A percentile compares a stretch with the other conserved stretches of the same genome.
Evolutionary conservation across 1,140 invertebrate genomes (phyloP).

Genomic region (Archivesica marissinica): DNA sequence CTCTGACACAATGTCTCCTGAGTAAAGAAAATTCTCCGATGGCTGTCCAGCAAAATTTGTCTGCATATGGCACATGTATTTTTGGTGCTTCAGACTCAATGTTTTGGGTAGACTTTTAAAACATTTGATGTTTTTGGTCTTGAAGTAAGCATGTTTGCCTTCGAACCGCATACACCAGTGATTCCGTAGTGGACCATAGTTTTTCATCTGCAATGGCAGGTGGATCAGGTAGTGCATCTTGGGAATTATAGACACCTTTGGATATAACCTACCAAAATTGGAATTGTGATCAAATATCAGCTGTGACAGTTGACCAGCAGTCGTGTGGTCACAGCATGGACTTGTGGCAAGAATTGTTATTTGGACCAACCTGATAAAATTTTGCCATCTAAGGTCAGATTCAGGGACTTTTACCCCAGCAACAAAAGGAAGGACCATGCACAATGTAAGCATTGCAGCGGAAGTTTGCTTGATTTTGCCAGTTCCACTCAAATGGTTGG

Average conservation of each 20-base stretch:
- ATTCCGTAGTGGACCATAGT: constrained; percentile 29
- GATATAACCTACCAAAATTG: constrained; percentile 1
- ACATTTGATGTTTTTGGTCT: too few species aligned
- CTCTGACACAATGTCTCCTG: too few species aligned
- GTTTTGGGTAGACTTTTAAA: too few species aligned
- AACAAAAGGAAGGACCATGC: background rate
- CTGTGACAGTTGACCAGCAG: background rate
- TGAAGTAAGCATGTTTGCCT: too few species aligned
- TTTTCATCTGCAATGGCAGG: constrained; percentile 29
- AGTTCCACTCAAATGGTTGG: background rate
- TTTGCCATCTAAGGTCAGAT: background rate
- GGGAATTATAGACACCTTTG: constrained; percentile 34
- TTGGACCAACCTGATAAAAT: constrained; percentile 9
- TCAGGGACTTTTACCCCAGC: background rate
- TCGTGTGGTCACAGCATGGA: constrained; percentile 2
- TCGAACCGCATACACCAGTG: too few species aligned
- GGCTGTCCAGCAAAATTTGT: too few species aligned
- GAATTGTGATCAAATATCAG: background rate
- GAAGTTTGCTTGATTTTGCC: background rate
- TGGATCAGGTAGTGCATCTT: constrained; percentile 32
- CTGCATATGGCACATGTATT: too few species aligned
- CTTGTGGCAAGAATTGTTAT: background rate
- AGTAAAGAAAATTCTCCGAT: too few species aligned
- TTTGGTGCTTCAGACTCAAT: too few species aligned
- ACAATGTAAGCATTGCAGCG: constrained; percentile 5